Conservation (phyloP, 2,113 vertebrate genomes). For the Cepphus grylle region DNA sequence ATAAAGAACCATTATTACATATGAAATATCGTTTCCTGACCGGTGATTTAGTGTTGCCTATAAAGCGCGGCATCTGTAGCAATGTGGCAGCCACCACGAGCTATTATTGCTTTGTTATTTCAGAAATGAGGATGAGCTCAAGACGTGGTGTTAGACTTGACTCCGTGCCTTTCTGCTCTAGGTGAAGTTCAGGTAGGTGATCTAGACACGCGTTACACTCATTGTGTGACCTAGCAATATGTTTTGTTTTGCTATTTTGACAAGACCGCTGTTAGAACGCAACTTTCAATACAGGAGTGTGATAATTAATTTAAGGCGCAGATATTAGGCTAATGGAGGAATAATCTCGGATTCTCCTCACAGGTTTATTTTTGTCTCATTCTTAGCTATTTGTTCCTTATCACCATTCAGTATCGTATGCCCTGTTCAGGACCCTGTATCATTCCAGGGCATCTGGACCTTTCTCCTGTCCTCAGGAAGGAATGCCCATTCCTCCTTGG, state of each 20-base stretch:
- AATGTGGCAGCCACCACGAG: not conserved
- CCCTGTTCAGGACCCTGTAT: not conserved
- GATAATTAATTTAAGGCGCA: not conserved
- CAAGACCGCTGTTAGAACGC: not conserved
- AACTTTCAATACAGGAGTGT: not conserved
- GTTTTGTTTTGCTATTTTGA: not conserved
- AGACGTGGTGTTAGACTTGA: not conserved
- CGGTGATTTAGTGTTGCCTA: not conserved
- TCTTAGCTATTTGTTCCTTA: not conserved
- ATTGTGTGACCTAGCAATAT: not conserved
- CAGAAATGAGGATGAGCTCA: not conserved
- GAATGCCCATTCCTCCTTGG: not conserved
- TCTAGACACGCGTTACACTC: not conserved
- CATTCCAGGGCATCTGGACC: fast-evolving
- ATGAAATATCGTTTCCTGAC: not conserved
- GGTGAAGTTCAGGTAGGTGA: slow-evolving; percentile 2
- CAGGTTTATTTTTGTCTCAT: not conserved
- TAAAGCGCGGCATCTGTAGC: not conserved
- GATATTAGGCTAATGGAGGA: not conserved
- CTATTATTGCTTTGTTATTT: not conserved
- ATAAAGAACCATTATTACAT: not conserved
- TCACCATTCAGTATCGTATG: not conserved
- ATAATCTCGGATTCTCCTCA: not conserved
- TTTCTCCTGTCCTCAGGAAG: not conserved
- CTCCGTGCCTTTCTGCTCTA: slow-evolving; percentile 25